Conservation (phyloP, 2,797 vertebrate species). For the Ammospiza maritima region DNA sequence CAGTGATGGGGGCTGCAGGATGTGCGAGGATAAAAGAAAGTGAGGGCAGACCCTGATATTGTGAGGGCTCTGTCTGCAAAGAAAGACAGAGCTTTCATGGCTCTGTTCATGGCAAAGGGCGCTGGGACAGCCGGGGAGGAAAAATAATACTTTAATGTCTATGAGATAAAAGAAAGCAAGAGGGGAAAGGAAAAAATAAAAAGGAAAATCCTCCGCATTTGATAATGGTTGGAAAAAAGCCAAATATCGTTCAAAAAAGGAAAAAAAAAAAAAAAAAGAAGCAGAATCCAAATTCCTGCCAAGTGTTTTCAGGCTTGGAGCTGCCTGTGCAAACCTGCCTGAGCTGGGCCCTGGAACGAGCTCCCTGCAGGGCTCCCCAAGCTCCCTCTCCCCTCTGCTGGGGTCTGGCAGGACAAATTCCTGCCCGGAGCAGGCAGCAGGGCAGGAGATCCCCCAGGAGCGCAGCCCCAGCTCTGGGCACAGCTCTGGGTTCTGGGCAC, state of each 20-base stretch:
- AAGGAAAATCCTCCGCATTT: neutral
- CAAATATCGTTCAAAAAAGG: neutral
- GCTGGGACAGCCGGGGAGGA: neutral
- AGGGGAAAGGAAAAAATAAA: fast-evolving
- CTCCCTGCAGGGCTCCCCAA: neutral
- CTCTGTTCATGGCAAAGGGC: neutral
- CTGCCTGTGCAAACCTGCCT: neutral
- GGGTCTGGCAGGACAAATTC: too few species aligned
- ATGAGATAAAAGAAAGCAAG: neutral
- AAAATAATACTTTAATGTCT: neutral
- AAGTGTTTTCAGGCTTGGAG: neutral
- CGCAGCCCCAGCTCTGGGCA: neutral
- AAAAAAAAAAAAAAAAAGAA: neutral
- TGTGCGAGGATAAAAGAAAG: fast-evolving
- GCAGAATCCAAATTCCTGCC: neutral
- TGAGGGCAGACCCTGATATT: neutral
- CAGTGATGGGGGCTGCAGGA: fast-evolving
- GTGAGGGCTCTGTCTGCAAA: neutral
- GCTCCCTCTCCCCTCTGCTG: neutral
- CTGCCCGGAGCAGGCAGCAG: too few species aligned
- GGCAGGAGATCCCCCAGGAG: neutral
- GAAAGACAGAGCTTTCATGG: neutral
- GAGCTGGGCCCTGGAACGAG: neutral
- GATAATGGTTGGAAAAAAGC: neutral
- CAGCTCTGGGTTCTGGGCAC: too few species aligned